These are phyloP conservation scores for Leptinotarsa undecemlineata DNA, from an alignment of 1,140 invertebrate genomes.

Conservation along the genomic window DNA sequence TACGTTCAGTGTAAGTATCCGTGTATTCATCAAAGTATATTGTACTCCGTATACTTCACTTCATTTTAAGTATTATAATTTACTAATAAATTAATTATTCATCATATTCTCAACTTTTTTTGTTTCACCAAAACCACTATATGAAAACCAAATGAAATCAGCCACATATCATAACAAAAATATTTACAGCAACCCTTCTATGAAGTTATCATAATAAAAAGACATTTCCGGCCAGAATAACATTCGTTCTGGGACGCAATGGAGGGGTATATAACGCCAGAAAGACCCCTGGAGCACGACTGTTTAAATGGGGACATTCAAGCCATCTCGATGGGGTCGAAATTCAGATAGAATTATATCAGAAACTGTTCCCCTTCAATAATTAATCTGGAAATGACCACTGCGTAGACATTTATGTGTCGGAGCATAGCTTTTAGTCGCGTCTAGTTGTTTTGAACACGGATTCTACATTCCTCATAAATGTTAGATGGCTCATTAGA, in stretches of 20 bases:
- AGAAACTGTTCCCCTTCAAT: background rate
- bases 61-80: too few species aligned
- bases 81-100: too few species aligned
- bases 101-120: too few species aligned
- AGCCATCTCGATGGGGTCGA: background rate
- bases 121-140: too few species aligned
- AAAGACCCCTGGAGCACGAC: background rate
- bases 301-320: background rate
- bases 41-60: too few species aligned
- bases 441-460: background rate
- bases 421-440: background rate
- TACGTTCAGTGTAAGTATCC: too few species aligned
- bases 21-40: too few species aligned
- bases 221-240: background rate
- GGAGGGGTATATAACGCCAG: background rate
- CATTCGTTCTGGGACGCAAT: background rate
- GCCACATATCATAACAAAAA: background rate
- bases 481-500: background rate
- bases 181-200: background rate
- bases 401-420: background rate
- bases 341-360: background rate
- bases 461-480: background rate
- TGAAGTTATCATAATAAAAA: background rate
- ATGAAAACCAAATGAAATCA: background rate
- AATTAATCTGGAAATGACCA: constrained; percentile 8